Evolutionary conservation across 2,797 vertebrate species (phyloP).

Genomic region (Streptopelia turtur): DNA sequence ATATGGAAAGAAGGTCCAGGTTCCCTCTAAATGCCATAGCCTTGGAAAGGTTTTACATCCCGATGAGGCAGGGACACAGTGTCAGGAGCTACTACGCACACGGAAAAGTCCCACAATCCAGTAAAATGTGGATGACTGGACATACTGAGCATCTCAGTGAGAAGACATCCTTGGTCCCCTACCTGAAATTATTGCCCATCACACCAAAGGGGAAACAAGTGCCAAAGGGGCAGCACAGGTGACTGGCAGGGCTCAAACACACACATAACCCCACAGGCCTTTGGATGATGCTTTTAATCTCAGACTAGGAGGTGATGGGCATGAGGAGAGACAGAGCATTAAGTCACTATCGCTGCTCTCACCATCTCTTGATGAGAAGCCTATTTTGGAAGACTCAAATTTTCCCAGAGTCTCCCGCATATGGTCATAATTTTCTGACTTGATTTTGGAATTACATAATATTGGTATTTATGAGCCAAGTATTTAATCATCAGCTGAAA

Average conservation of each 20-base stretch:
- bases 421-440: slow-evolving; percentile 38
- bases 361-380: background rate
- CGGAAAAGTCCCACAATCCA: too few relatives aligned
- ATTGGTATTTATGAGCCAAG: slow-evolving; percentile 54
- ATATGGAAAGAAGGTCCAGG: background rate
- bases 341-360: background rate
- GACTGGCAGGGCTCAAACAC: background rate
- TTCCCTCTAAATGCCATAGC: background rate
- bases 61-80: background rate
- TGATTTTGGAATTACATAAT: slow-evolving; percentile 40
- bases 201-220: background rate
- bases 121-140: background rate
- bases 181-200: background rate
- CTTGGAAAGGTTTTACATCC: background rate
- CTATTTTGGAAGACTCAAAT: background rate
- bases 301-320: background rate
- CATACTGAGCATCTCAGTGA: background rate
- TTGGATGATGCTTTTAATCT: background rate
- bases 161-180: background rate
- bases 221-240: background rate
- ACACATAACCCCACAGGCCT: background rate
- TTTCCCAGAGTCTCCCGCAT: background rate
- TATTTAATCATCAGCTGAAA: slow-evolving; percentile 43
- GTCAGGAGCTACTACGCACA: background rate
- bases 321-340: background rate